Evolutionary conservation across 1,140 invertebrate genomes (phyloP).

Genomic region (Drosophila eugracilis): DNA sequence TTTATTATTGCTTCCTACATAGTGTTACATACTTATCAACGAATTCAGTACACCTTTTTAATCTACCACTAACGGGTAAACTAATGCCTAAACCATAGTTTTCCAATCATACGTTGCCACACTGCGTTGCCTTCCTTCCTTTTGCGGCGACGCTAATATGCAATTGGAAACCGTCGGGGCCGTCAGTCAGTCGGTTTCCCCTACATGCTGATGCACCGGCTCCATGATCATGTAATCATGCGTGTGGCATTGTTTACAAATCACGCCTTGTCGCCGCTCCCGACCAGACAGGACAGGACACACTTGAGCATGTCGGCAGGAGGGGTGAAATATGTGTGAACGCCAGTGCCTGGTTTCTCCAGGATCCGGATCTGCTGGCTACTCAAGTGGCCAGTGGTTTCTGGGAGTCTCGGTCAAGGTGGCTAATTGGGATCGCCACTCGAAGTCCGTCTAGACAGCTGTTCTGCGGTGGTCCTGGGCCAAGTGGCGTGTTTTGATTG

Average conservation of each 20-base stretch:
- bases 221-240: conserved; percentile 68
- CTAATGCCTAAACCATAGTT: no score
- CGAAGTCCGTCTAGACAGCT: conserved; percentile 61
- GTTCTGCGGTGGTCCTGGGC: conserved; percentile 32
- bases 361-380: conserved; percentile 17
- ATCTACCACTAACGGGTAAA: no score
- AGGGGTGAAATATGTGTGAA: conserved; percentile 73
- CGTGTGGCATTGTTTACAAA: conserved; percentile 70
- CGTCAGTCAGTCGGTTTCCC: not conserved
- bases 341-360: conserved; percentile 7
- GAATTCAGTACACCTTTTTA: no score
- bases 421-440: conserved; percentile 56
- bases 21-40: no score
- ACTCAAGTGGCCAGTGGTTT: conserved; percentile 35
- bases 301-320: conserved; percentile 67
- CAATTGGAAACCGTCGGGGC: conserved; percentile 56
- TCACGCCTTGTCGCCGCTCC: conserved; percentile 68
- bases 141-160: conserved; percentile 4
- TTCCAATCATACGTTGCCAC: no score
- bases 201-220: conserved; percentile 13
- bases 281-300: conserved; percentile 47
- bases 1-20: no score
- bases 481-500: conserved; percentile 61
- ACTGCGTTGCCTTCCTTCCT: no score
- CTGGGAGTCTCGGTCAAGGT: conserved; percentile 40